Base-by-base conservation (phyloP, 2,888 invertebrate genomes). In the Rhamnusium bicolor region DNA sequence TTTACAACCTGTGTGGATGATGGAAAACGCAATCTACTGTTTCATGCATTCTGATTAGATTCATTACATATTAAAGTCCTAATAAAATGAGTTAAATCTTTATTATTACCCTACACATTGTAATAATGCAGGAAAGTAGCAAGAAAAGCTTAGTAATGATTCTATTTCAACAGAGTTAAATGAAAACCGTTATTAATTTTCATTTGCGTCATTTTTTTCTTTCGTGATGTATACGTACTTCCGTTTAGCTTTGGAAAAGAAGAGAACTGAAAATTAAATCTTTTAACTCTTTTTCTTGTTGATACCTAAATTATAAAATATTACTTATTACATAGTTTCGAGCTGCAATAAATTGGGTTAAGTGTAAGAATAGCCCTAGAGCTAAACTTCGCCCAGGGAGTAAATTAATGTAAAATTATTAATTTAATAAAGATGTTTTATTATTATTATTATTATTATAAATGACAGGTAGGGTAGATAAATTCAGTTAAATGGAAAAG, bases 1-100 rank as follows among this genome's bases (percentile, higher is more conserved):
- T 65, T 65, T 65, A 65, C 63, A 14, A 18, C 61, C 47, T 4
- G 63, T 24, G 10, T n/a, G 14, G 27, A 32, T 65, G 29, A 29
- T 27, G 63, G 51, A 51, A 65, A 65, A 65, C 51, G 63, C 63
- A 29, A 27, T 65, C 63, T 16, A 18, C 21, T 51, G 63, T 29
- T 51, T n/a, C 51, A 7, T 65, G 63, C 51, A 65, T 65, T 65
- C 63, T 65, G 51, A 65, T 65, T 51, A 65, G 29, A 18, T 27
- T 29, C 51, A 51, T 65, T 65, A 51, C 29, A 29, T 65, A 65
- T 65, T 51, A 51, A 27, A 29, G 29, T 14, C 51, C 21, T 27
- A 29, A 16, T 62, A 47, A 49, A 49, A 63, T n/a, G 47, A 49
- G 49, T 63, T 27, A 63, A 63, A 63, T 65, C 63, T 65, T 51